Base-by-base conservation (phyloP, 1,140 invertebrate genomes). In the Dendroctonus valens region DNA sequence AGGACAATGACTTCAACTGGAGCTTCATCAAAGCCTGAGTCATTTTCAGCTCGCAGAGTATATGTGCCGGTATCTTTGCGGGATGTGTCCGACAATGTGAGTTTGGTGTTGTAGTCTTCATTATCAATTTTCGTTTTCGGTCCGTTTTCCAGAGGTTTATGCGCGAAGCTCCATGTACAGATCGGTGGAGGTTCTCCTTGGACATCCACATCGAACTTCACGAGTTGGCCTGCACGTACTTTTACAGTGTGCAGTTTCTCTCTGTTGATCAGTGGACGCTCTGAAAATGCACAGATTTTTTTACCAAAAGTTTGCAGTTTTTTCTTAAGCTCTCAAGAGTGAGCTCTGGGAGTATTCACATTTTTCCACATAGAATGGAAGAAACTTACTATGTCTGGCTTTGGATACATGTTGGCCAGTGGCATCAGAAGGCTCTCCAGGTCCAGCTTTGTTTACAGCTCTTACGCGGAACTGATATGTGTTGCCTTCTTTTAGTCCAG, bases 101-200 rank as follows among this genome's bases (percentile, higher is more conserved):
- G 79, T 74, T 91, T 91, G 0, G 96, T 96, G 70, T 93, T 91
- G 73, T 97, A 96, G 73, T 97, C 96, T 77, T 96, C 93, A 78
- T 96, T 93, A 70, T 94, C 92, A 60, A 98, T 88, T 75, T 87
- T 93, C 38, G 83, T 75, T 59, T 83, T 87, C 61, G 80, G 83
- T 77, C 80, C 68, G 51, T 69, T 73, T 69, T 78, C 75, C 26
- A 79, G 54, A 15, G 72, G 70, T 68, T 85, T 69, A 75, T 85
- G 70, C 49, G 85, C 88, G 69, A 95, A 89, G 41, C 84, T 87
- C 97, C 97, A 99, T 11, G 87, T 91, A 62, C 93, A 88, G 42
- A 86, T 91, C 81, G 97, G 96, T 77, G 95, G 91, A 42, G 97
- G 97, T 83, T 97, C 94, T 78, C 95, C 97, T 74, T 91, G 93